Evolutionary conservation across 2,113 vertebrate genomes (phyloP).

Genomic region (Emydocephalus ijimae): DNA sequence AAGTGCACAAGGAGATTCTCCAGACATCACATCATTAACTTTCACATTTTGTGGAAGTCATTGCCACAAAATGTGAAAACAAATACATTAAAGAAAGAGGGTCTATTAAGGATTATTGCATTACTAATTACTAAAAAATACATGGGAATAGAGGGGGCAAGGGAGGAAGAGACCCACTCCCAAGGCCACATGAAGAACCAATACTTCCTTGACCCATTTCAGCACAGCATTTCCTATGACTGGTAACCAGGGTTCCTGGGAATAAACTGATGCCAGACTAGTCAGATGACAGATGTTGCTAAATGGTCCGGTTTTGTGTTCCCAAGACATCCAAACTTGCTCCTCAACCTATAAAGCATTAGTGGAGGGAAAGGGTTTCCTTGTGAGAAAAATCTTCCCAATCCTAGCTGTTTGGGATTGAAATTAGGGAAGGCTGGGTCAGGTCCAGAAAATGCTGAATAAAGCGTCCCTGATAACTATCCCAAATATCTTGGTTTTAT

Average conservation of each 20-base stretch:
- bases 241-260: background rate
- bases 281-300: background rate
- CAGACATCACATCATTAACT: background rate
- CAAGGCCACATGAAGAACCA: background rate
- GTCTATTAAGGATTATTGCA: background rate
- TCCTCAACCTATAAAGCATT: background rate
- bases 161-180: background rate
- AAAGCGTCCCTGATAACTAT: background rate
- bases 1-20: background rate
- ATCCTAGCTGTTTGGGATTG: background rate
- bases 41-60: background rate
- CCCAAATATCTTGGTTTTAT: background rate
- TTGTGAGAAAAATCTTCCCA: background rate
- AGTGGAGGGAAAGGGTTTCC: background rate
- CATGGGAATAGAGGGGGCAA: background rate
- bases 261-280: background rate
- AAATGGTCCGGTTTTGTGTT: background rate
- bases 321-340: background rate
- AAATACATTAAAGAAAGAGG: background rate
- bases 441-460: background rate
- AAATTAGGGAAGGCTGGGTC: background rate
- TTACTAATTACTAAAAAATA: background rate
- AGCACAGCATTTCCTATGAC: background rate
- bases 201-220: background rate
- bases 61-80: background rate